Base-by-base conservation (phyloP, 2,888 invertebrate species). In the Orthosia gothica region DNA sequence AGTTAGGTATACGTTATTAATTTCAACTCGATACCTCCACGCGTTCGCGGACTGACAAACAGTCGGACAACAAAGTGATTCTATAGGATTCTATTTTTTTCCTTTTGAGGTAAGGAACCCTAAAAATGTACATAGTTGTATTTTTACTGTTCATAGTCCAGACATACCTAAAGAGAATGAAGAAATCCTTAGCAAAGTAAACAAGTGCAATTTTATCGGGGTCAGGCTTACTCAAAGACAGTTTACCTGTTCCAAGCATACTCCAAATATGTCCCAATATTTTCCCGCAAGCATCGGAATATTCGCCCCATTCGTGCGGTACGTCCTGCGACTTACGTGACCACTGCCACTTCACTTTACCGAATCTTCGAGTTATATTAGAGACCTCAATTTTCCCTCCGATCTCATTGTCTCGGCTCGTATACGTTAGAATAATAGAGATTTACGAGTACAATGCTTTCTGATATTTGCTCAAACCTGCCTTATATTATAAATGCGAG, bases 241-340 rank as follows among this genome's bases (percentile, higher is more conserved):
- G 76, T 84, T 67, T 78, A 83, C 81, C 78, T 81, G 68, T 68
- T 71, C 66, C 7, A 54, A 74, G 72, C 61, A 70, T 69, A 81
- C 81, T 83, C 72, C 63, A 83, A 81, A 80, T 70, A 66, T 64
- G 55, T 69, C 63, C 70, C 70, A 85, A 81, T 86, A 86, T 86
- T 84, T 83, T 78, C 64, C 70, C 64, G 20, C 57, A 68, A 66
- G 59, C 69, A 59, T 70, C 62, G 67, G 49, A 76, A 70, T 78
- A 86, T 76, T 77, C 73, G 57, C 16, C 64, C 62, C 69, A 66
- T 81, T 75, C 70, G 61, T 69, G 57, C 63, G 72, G 52, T 63
- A 66, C 70, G 70, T 66, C 69, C 67, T 69, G 59, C 64, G 75
- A 64, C 83, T 85, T 84, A 82, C 83, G 80, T 82, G 83, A 83